Evolutionary conservation across 2,113 vertebrate species (phyloP), one percentile per base, ranked within the genome.

Genomic region (Dasyprocta punctata): DNA sequence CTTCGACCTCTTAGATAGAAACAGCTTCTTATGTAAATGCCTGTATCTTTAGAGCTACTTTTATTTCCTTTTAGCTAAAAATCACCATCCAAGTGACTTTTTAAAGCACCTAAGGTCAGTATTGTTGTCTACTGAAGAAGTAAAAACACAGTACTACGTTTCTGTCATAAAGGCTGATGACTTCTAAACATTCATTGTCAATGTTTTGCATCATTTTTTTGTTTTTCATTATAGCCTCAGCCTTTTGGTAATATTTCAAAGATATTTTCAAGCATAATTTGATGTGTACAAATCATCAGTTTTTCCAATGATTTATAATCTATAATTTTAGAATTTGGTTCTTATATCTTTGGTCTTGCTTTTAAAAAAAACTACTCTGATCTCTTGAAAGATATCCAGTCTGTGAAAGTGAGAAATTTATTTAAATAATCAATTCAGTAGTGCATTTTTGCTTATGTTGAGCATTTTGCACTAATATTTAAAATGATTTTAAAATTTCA

Each of bases 321-420:
- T 77, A 30, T 36, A 8, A 38, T 89, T 86, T 96, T 94, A 63
- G 84, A 52, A 93, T 58, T 95, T 44, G 2, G 26, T 69, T 28
- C 71, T 93, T 95, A 4, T 88, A 90, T 75, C 54, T 84, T 67
- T 95, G 49, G 26, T 33, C 2, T 30, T 52, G 96, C 71, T 94
- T 94, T 97, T 90, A 96, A 93, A n/a, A 28, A 96, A 97, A 97
- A 94, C 63, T 95, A 47, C 65, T n/a, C 44, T 47, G 82, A 90
- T 86, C 36, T 41, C 54, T 77, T 86, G 26, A 69, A 96, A 93
- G 36, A 54, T 94, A 97, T 95, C 92, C 41, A n/a, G 36, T 77
- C 61, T 94, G 47, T 77, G 54, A 86, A 97, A 97, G 73, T 73
- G 83, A 0, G 4, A 97, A 93, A 47, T 13, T 4, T 73, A 81